Base-by-base conservation (phyloP, 2,113 vertebrate genomes). In the Percopsis transmontana region DNA sequence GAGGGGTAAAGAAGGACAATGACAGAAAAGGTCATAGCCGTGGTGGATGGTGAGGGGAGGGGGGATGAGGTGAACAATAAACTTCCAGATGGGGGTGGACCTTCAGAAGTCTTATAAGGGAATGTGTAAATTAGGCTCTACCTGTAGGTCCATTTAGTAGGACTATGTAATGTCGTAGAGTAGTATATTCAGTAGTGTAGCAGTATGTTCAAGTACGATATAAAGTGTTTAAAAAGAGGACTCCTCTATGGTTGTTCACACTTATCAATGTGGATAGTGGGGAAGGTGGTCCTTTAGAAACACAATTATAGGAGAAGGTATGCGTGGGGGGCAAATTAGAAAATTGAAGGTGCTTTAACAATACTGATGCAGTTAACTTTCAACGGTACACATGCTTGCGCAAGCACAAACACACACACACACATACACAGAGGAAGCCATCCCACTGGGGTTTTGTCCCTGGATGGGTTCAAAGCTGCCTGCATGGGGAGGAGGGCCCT, bases 401-500 rank as follows among this genome's bases (percentile, higher is more conserved):
- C 70, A 65, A 66, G 61, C 70, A 57, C 56, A 62, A 50, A 72
- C 65, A 70, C 70, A 74, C 72, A 85, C 69, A 67, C 62, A 62
- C 66, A 77, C 70, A 63, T 70, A 60, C 72, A 76, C 0, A 56
- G 76, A 79, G 78, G 85, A 87, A 88, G 84, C 77, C 67, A 84
- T 85, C 90, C 90, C 83, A 89, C 88, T 89, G 88, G 82, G 89
- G 83, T 85, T 92, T 90, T 90, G 82, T 88, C 81, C 84, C 83
- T 67, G 78, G 79, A 81, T 82, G 86, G 90, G 89, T 92, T 92
- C 90, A 92, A 92, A 92, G 90, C 85, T 78, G 75, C 84, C 86
- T 70, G 72, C 91, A 88, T 79, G 86, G 89, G 88, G 90, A 91
- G 90, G 81, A 88, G 86, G 89, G 77, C 83, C 84, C 87, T 90